phyloP scores from a whole-genome alignment of 2,797 vertebrate genomes.

The Micropoecilia bifurca region DNA sequence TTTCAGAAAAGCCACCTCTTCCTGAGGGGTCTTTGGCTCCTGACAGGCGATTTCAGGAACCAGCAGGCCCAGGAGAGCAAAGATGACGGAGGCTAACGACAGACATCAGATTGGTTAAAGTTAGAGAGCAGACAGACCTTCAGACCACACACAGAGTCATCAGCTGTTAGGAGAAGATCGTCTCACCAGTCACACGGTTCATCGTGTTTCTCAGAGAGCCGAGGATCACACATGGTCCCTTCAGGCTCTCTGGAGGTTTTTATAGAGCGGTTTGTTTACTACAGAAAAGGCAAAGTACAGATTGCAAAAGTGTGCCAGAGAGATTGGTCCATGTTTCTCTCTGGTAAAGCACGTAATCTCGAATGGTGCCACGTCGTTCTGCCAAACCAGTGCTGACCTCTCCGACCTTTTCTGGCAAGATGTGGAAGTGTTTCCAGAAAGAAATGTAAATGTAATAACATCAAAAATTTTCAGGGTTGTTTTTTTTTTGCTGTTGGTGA shows the following conservation, averaged over 20 bases:
- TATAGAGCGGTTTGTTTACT: slow-evolving; percentile 33
- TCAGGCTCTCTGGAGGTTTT: slow-evolving; percentile 26
- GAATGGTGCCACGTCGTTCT: slow-evolving; percentile 32
- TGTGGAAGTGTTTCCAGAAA: too few species aligned
- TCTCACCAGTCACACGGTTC: slow-evolving; percentile 30
- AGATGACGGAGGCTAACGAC: slow-evolving; percentile 32
- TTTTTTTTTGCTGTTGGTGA: too few species aligned
- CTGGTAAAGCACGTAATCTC: slow-evolving; percentile 25
- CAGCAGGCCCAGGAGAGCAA: slow-evolving; percentile 30
- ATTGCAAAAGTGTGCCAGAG: slow-evolving; percentile 35
- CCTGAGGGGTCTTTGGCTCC: background rate
- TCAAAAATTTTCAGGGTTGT: background rate
- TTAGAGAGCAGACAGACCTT: slow-evolving; percentile 1
- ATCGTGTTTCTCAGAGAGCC: slow-evolving; percentile 4
- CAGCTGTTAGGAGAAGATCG: background rate
- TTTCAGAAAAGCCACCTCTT: slow-evolving; percentile 13
- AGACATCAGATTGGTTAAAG: background rate
- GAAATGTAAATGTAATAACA: background rate
- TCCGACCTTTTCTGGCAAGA: background rate
- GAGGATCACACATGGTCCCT: slow-evolving; percentile 2
- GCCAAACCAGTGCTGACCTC: slow-evolving; percentile 20
- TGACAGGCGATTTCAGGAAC: slow-evolving; percentile 20
- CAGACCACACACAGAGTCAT: background rate
- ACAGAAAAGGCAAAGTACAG: slow-evolving; percentile 36
- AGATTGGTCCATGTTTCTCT: slow-evolving; percentile 12